A percentile compares a stretch with the other conserved stretches of the same genome.
Evolutionary conservation across 2,797 vertebrate species (phyloP).

Genomic region (Buphagus erythrorhynchus): DNA sequence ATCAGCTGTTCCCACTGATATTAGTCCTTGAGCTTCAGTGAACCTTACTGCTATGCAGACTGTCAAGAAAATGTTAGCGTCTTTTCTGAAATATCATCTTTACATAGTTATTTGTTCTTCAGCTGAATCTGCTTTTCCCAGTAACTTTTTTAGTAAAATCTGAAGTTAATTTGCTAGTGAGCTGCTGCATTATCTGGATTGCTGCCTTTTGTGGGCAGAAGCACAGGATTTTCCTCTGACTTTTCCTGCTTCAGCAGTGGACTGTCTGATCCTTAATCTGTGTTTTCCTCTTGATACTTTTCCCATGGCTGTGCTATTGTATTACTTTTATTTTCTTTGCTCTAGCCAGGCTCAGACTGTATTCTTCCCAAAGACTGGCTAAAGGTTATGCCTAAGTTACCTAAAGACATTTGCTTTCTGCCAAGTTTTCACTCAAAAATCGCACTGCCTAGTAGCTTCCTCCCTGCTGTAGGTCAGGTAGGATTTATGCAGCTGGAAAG

Average conservation of each 20-base stretch:
- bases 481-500: background rate
- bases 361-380: background rate
- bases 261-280: background rate
- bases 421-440: background rate
- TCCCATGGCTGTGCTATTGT: background rate
- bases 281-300: background rate
- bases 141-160: background rate
- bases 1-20: background rate
- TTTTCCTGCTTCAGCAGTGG: background rate
- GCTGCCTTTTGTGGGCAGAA: background rate
- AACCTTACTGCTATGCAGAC: background rate
- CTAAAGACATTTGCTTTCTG: background rate
- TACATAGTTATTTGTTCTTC: background rate
- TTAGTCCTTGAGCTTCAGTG: background rate
- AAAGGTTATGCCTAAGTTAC: background rate
- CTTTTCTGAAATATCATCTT: background rate
- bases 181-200: background rate
- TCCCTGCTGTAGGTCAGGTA: background rate
- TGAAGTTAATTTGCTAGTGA: background rate
- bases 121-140: background rate
- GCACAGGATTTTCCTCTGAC: background rate
- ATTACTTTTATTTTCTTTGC: background rate
- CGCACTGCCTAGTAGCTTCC: background rate
- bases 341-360: background rate
- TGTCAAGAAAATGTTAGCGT: background rate